phyloP scores from a whole-genome alignment of 2,797 vertebrate species.

The Aeoliscus strigatus region DNA sequence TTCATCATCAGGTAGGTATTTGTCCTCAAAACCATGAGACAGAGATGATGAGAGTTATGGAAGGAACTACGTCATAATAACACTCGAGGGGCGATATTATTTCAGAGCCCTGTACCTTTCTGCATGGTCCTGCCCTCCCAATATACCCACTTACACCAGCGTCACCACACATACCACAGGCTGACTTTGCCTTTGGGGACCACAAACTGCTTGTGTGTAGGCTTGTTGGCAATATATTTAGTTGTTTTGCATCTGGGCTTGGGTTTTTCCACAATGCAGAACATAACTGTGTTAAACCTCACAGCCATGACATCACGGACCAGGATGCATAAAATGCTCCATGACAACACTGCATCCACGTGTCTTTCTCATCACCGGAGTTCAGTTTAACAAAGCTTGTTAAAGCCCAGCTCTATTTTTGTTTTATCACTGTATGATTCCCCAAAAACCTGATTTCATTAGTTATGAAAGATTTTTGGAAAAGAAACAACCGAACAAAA shows the following conservation, averaged over 20 bases:
- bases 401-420: too few relatives aligned
- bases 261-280: constrained; percentile 32
- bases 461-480: too few relatives aligned
- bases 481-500: too few relatives aligned
- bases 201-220: constrained; percentile 22
- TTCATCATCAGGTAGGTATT: too few relatives aligned
- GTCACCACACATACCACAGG: constrained; percentile 9
- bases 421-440: too few relatives aligned
- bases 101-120: constrained; percentile 45
- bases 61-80: too few relatives aligned
- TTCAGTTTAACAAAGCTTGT: constrained; percentile 14
- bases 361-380: constrained; percentile 27
- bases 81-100: constrained; percentile 49
- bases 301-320: constrained; percentile 54
- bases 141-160: constrained; percentile 22
- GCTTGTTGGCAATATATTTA: constrained; percentile 17
- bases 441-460: too few relatives aligned
- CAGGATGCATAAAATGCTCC: constrained; percentile 31
- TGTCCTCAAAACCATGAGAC: too few relatives aligned
- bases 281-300: constrained; percentile 17
- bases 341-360: constrained; percentile 24
- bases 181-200: constrained; percentile 21
- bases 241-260: constrained; percentile 25
- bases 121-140: constrained; percentile 38
- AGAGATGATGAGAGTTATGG: too few relatives aligned